Conservation (phyloP, 2,888 invertebrate genomes). For the Heliconius hortense region DNA sequence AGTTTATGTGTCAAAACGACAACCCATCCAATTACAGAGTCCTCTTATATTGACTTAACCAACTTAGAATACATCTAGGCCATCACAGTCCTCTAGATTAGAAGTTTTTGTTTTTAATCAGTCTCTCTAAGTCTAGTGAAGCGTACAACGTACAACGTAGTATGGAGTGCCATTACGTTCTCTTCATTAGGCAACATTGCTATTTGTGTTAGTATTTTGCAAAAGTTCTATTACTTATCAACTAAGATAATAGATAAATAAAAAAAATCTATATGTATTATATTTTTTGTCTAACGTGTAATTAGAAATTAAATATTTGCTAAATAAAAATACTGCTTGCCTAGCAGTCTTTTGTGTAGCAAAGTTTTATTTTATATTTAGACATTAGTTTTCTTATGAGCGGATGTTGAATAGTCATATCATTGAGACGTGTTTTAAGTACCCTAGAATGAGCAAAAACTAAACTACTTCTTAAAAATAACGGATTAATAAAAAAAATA, state of each 20-base stretch:
- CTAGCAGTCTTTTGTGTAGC: too few relatives aligned
- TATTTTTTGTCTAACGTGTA: too few relatives aligned
- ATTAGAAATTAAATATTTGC: too few relatives aligned
- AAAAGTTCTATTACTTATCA: neutral
- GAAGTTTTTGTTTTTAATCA: conserved; percentile 26
- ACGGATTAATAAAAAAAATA: too few relatives aligned
- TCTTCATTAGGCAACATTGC: conserved; percentile 19
- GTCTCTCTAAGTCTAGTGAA: conserved; percentile 13
- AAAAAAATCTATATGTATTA: neutral
- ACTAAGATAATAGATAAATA: neutral
- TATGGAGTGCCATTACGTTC: conserved; percentile 12
- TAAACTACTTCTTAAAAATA: too few relatives aligned
- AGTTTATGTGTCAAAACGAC: conserved; percentile 21
- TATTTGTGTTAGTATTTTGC: conserved; percentile 2
- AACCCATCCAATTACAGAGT: conserved; percentile 23
- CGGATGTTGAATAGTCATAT: too few relatives aligned
- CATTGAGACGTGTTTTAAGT: too few relatives aligned
- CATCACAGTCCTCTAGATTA: conserved; percentile 21
- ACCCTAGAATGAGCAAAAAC: too few relatives aligned
- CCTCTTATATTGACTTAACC: conserved; percentile 9
- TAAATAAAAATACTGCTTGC: too few relatives aligned
- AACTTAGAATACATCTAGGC: conserved; percentile 20
- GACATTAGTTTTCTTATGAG: too few relatives aligned
- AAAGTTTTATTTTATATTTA: too few relatives aligned
- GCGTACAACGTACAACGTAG: conserved; percentile 10